Evolutionary conservation across 2,888 invertebrate species (phyloP), one percentile per base, ranked within the genome.

Genomic region (Caenorhabditis sulstoni): DNA sequence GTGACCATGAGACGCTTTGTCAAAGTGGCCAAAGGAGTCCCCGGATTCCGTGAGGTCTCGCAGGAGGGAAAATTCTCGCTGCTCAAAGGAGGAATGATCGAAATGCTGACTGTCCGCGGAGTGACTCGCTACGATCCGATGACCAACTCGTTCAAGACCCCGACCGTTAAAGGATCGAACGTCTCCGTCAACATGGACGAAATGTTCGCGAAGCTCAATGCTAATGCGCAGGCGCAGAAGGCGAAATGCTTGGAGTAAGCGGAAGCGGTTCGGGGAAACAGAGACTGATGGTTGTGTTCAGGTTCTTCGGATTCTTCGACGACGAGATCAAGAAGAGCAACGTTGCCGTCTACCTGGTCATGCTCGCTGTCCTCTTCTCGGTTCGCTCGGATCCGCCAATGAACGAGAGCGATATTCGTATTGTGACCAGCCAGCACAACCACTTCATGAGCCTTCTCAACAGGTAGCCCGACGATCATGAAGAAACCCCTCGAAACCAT

Each of bases 1-100:
- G 81, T 87, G n/a, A 85, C 87, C 11, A 89, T 89, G 87, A 81
- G 89, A 45, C 84, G 89, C 37, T 79, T 89, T 18, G 89, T 89
- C 41, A 87, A 88, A 53, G 87, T 87, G 79, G 81, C 87, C 49
- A 89, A 89, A 81, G 84, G 85, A 70, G 67, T 89, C 50, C 81
- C 86, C 12, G 70, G 86, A 7, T 89, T 89, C 85, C 84, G 86
- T 37, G 84, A 87, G 5, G 67, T 90, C 12, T 82, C 84, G 1
- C 85, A 88, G 47, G 87, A 88, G 44, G 88, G 87, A n/a, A 90
- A 90, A 64, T 87, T 90, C 78, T 81, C 84, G 3, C 76, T 89
- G 74, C 79, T 89, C 47, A 90, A 89, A 74, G 86, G 83, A 41
- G 85, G 86, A 58, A 89, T 89, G 89, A 85, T 89, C 37, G 87